Evolutionary conservation across 1,140 invertebrate species (phyloP).

Genomic region (Magallana ariakensis): DNA sequence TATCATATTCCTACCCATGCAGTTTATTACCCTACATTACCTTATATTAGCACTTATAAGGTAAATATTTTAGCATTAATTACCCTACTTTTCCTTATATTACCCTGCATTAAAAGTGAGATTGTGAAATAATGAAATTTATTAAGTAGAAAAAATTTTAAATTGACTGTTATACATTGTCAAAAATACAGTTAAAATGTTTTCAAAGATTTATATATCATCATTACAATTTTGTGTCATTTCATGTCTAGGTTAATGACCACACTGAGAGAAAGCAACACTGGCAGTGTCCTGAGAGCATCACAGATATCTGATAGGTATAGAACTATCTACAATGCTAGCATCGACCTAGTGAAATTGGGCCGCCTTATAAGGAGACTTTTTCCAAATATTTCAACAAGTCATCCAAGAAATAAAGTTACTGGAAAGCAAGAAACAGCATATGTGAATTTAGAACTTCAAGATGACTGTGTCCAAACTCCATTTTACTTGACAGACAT

Average conservation of each 20-base stretch:
- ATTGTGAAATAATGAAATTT: no score
- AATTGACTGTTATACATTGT: background rate
- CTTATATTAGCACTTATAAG: background rate
- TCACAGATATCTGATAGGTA: background rate
- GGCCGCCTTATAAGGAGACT: no score
- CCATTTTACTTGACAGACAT: no score
- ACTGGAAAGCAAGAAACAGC: no score
- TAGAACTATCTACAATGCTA: no score
- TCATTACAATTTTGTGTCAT: background rate
- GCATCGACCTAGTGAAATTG: no score
- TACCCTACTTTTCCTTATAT: background rate
- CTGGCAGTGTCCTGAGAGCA: background rate
- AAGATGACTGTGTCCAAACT: no score
- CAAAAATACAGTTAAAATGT: background rate
- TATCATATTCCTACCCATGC: background rate
- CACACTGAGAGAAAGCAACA: background rate
- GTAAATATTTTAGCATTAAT: background rate
- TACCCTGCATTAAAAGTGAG: background rate
- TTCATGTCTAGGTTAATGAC: background rate
- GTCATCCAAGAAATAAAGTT: no score
- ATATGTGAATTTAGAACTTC: no score
- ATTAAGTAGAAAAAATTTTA: no score
- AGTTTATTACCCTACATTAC: background rate
- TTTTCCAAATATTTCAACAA: no score
- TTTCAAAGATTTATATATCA: background rate